These are phyloP conservation scores for Charina bottae DNA, from an alignment of 2,113 vertebrate genomes.

Conservation along the genomic window DNA sequence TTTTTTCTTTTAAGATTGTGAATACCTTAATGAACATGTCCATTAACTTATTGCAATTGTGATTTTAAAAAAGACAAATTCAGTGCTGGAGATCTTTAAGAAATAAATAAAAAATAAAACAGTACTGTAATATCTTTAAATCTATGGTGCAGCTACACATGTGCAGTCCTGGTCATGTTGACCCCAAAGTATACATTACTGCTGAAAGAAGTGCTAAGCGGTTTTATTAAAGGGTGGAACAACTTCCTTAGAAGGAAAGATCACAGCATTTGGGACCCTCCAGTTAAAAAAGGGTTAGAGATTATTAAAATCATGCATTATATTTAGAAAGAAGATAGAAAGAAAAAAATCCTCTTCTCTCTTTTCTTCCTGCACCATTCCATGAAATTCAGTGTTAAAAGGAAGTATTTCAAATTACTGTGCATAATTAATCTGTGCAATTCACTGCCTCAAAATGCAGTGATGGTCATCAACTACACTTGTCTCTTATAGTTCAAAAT, in stretches of 20 bases:
- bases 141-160: neutral
- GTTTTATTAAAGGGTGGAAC: neutral
- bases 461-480: neutral
- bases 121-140: neutral
- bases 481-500: neutral
- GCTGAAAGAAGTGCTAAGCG: neutral
- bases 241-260: neutral
- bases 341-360: neutral
- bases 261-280: neutral
- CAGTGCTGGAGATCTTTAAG: neutral
- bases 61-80: neutral
- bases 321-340: neutral
- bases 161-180: neutral
- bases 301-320: neutral
- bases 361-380: neutral
- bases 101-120: neutral
- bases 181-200: neutral
- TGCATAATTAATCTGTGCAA: neutral
- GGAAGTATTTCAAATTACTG: neutral
- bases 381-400: neutral
- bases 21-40: neutral
- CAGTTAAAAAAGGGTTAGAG: neutral
- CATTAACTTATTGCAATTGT: neutral
- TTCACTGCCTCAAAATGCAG: neutral
- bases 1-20: no score